Percentiles rank a stretch among this genome's conserved stretches.
Evolutionary conservation across 2,797 vertebrate species (phyloP).

Genomic region (Lithobates sylvaticus): DNA sequence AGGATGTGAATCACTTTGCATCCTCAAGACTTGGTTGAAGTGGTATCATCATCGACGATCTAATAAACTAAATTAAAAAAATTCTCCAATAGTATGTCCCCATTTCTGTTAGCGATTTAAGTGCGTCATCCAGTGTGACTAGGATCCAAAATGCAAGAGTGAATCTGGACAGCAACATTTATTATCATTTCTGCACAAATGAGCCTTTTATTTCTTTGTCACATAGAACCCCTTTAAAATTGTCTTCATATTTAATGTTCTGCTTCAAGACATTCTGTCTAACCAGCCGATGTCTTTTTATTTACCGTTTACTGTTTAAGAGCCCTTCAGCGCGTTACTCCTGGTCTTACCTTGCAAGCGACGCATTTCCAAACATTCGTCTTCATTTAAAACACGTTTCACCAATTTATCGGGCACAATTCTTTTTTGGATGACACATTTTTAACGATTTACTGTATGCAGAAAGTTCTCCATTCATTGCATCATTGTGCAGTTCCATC

Average conservation of each 20-base stretch:
- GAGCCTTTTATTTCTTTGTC: neutral
- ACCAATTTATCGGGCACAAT: slow-evolving; percentile 7
- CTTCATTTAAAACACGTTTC: slow-evolving; percentile 26
- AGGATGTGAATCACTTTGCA: no score
- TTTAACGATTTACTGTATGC: slow-evolving; percentile 25
- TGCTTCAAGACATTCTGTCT: slow-evolving; percentile 27
- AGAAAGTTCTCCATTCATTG: slow-evolving; percentile 5
- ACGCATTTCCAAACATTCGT: slow-evolving; percentile 21
- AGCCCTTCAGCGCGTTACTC: slow-evolving; percentile 24
- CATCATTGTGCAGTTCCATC: neutral
- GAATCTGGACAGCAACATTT: no score
- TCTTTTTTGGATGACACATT: slow-evolving; percentile 14
- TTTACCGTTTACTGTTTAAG: slow-evolving; percentile 32
- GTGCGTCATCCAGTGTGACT: neutral
- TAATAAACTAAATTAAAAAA: no score
- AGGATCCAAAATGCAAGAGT: neutral
- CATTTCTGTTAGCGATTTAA: neutral
- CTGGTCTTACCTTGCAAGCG: slow-evolving; percentile 4
- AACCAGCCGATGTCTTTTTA: slow-evolving; percentile 41
- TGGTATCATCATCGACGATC: no score
- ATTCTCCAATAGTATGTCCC: no score
- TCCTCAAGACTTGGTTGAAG: no score
- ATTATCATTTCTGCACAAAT: no score
- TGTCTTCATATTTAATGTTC: slow-evolving; percentile 51
- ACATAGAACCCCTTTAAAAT: neutral